Evolutionary conservation across 2,888 invertebrate species (phyloP).

Genomic region (Chrysolina haemoptera): DNA sequence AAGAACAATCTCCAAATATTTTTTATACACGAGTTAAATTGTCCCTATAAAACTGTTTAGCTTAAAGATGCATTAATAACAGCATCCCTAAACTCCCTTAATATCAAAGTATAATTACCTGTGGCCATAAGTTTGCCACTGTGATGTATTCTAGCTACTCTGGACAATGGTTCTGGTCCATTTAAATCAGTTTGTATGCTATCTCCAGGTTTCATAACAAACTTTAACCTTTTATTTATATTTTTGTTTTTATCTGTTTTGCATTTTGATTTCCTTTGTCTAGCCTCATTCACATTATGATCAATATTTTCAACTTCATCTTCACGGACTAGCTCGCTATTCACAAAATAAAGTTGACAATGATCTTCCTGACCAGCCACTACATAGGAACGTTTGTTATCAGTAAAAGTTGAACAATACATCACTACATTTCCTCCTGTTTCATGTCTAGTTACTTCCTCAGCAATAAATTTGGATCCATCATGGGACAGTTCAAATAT

Average conservation of each 20-base stretch:
- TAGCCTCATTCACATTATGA: conserved; percentile 64
- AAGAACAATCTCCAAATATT: no score
- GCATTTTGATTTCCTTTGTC: conserved; percentile 73
- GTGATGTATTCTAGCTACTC: conserved; percentile 81
- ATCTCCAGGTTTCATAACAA: conserved; percentile 83
- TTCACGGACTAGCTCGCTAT: conserved; percentile 68
- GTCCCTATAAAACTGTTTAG: no score
- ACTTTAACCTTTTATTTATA: conserved; percentile 75
- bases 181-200: conserved; percentile 90
- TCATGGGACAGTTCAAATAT: conserved; percentile 92
- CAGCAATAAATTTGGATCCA: conserved; percentile 86
- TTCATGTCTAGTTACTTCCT: conserved; percentile 91
- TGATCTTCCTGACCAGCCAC: conserved; percentile 94
- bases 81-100: no score
- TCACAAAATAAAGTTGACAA: conserved; percentile 87
- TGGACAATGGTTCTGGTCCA: conserved; percentile 84
- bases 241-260: conserved; percentile 74
- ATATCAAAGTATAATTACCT: no score
- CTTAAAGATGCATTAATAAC: no score
- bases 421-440: conserved; percentile 92
- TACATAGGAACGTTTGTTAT: conserved; percentile 83
- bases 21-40: no score
- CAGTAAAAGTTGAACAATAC: conserved; percentile 86
- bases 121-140: conserved; percentile 88
- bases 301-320: conserved; percentile 70